Conservation (phyloP, 1,140 invertebrate species). For the Tenebrio molitor region DNA sequence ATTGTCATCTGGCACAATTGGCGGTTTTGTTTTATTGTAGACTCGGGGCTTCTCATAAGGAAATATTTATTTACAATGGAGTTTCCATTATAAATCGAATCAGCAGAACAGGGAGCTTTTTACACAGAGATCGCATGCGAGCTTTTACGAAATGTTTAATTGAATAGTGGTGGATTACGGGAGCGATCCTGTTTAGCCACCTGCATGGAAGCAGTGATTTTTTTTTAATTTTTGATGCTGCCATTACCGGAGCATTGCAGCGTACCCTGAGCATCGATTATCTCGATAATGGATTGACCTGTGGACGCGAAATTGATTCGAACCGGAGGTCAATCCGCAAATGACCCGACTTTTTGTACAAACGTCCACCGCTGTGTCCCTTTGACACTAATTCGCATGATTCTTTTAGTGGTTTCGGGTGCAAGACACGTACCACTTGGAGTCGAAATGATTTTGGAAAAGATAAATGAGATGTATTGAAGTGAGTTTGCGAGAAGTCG, state of each 20-base stretch:
- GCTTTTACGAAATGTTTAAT: conserved; percentile 25
- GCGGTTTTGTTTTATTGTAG: conserved; percentile 12
- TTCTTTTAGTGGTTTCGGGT: too few species aligned
- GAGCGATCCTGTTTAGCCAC: background rate
- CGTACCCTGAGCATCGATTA: background rate
- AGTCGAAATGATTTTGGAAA: too few species aligned
- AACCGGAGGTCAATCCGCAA: background rate
- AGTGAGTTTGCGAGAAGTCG: too few species aligned
- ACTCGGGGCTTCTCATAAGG: conserved; percentile 2
- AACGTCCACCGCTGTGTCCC: background rate
- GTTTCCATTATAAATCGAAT: background rate
- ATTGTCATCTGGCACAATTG: conserved; percentile 11
- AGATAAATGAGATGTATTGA: too few species aligned
- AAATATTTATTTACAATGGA: conserved; percentile 27
- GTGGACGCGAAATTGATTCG: background rate
- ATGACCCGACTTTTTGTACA: background rate
- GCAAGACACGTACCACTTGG: too few species aligned
- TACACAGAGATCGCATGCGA: too few species aligned
- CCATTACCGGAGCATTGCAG: background rate
- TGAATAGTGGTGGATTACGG: conserved; percentile 26
- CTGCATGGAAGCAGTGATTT: background rate
- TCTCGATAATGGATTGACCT: conserved; percentile 14
- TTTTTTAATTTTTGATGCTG: conserved; percentile 18
- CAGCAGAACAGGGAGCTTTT: background rate
- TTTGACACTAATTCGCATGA: background rate